phyloP scores from a whole-genome alignment of 2,113 vertebrate genomes.

The Camelus dromedarius region DNA sequence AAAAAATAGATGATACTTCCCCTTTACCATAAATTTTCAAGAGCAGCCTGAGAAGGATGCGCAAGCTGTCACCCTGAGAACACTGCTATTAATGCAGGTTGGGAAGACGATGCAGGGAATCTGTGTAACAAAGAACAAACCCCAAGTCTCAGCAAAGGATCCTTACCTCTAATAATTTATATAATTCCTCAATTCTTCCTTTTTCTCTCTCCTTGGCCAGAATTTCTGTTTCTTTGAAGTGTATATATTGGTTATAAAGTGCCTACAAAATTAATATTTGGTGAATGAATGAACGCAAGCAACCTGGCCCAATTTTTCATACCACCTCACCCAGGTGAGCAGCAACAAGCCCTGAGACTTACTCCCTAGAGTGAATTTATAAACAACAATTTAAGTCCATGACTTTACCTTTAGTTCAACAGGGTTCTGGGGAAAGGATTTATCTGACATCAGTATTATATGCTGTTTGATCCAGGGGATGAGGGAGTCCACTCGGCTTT shows the following conservation, averaged over 20 bases:
- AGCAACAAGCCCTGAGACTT: background rate
- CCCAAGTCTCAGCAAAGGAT: background rate
- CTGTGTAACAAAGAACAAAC: constrained; percentile 17
- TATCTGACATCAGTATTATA: constrained; percentile 95
- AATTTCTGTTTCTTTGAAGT: constrained; percentile 99
- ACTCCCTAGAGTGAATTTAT: constrained; percentile 9
- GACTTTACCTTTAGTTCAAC: constrained; percentile 96
- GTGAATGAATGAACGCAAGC: constrained; percentile 44
- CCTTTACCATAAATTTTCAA: background rate
- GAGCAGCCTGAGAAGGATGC: background rate
- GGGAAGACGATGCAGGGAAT: background rate
- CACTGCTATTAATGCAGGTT: background rate
- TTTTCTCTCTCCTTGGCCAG: constrained; percentile 95
- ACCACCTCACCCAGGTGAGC: background rate
- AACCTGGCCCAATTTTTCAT: background rate
- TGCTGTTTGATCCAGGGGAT: constrained; percentile 98
- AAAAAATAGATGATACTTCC: background rate
- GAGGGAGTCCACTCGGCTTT: constrained; percentile 93
- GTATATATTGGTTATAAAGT: constrained; percentile 99
- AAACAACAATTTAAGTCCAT: constrained; percentile 17
- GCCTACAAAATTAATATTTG: constrained; percentile 88
- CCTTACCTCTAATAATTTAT: constrained; percentile 96
- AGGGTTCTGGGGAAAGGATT: constrained; percentile 98
- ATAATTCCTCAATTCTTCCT: constrained; percentile 93
- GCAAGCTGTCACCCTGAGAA: background rate